These are phyloP conservation scores for Magallana nippona DNA, from an alignment of 2,888 invertebrate genomes.

Conservation along the genomic window DNA sequence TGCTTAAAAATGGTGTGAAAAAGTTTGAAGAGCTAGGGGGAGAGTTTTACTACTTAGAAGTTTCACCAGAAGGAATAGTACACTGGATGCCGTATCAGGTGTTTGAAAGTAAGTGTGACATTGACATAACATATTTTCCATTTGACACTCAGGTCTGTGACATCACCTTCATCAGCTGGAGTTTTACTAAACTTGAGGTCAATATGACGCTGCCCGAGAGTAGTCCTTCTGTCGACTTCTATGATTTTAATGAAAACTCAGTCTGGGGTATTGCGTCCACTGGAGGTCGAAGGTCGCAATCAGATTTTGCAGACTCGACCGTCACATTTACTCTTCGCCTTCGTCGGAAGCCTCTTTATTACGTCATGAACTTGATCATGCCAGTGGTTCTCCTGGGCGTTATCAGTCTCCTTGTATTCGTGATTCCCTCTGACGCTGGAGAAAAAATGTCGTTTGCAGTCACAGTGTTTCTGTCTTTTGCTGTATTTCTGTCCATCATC, in stretches of 20 bases:
- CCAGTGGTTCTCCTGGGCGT: slow-evolving; percentile 41
- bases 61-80: slow-evolving; percentile 45
- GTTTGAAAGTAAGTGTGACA: slow-evolving; percentile 57
- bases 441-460: slow-evolving; percentile 47
- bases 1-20: slow-evolving; percentile 56
- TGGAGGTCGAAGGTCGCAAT: slow-evolving; percentile 39
- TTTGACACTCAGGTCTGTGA: slow-evolving; percentile 57
- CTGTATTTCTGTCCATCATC: slow-evolving; percentile 47
- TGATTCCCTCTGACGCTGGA: slow-evolving; percentile 40
- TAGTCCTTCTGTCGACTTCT: neutral
- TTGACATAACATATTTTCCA: slow-evolving; percentile 57
- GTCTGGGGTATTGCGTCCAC: slow-evolving; percentile 24
- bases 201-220: neutral
- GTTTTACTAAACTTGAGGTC: slow-evolving; percentile 43
- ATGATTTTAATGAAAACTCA: slow-evolving; percentile 21
- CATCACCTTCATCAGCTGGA: slow-evolving; percentile 56
- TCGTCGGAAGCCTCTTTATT: slow-evolving; percentile 43
- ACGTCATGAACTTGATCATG: slow-evolving; percentile 40
- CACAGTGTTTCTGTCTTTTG: slow-evolving; percentile 43
- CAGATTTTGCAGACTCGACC: neutral
- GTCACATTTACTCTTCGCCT: slow-evolving; percentile 35
- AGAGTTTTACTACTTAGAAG: slow-evolving; percentile 51
- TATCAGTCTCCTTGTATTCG: slow-evolving; percentile 39
- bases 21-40: slow-evolving; percentile 54
- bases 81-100: slow-evolving; percentile 59